Conservation (phyloP, 1,140 invertebrate genomes). For the Hyposmocoma kahamanoa region DNA sequence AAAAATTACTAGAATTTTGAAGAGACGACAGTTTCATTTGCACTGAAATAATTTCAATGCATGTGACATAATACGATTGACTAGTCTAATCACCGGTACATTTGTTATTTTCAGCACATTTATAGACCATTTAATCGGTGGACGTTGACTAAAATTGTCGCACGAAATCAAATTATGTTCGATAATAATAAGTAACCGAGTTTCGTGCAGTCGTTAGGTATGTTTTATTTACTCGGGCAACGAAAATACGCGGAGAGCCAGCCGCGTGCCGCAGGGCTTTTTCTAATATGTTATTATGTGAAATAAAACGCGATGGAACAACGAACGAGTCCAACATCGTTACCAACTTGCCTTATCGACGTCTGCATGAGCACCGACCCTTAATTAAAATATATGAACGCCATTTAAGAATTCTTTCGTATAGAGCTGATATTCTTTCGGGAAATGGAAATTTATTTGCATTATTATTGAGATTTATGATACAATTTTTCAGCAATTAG, state of each 20-base stretch:
- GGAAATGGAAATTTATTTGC: slow-evolving; percentile 33
- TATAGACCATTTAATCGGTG: not conserved
- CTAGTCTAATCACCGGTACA: too few species aligned
- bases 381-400: slow-evolving; percentile 38
- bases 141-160: not conserved
- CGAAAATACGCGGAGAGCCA: slow-evolving; percentile 21
- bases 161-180: not conserved
- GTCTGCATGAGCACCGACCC: slow-evolving; percentile 33
- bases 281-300: slow-evolving; percentile 66
- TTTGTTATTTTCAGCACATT: not conserved
- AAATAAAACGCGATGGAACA: slow-evolving; percentile 48
- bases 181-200: slow-evolving; percentile 20
- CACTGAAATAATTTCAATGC: too few species aligned
- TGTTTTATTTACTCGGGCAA: slow-evolving; percentile 55
- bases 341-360: slow-evolving; percentile 49
- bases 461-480: slow-evolving; percentile 24
- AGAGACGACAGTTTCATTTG: too few species aligned
- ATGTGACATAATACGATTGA: too few species aligned
- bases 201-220: slow-evolving; percentile 35
- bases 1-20: too few species aligned
- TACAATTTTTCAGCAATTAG: not conserved
- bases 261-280: slow-evolving; percentile 33
- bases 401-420: slow-evolving; percentile 33
- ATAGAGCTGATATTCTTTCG: slow-evolving; percentile 24
- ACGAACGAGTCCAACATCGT: slow-evolving; percentile 27